Base-by-base conservation (phyloP, 1,140 invertebrate genomes). In the Laodelphax striatellus region DNA sequence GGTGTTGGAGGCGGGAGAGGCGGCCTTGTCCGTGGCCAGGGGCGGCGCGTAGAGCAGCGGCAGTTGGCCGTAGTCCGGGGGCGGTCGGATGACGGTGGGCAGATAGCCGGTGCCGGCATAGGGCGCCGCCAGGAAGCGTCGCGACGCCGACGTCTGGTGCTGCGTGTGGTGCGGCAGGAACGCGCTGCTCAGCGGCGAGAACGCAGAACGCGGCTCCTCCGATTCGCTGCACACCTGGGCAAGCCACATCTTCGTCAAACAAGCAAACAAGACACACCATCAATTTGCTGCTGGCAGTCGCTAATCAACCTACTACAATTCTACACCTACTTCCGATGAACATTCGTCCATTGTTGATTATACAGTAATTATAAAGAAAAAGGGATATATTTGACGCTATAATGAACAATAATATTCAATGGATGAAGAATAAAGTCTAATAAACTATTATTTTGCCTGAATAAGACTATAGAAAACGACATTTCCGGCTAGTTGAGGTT, bases 41-140 rank as follows among this genome's bases (percentile, higher is more conserved):
- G 50, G 71, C 65, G 67, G 57, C 0, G 66, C 59, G 34, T 63
- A 61, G 16, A 57, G 56, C 42, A 65, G 59, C 1, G 65, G 62
- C 22, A 68, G 57, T 5, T 44, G 56, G 42, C 62, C 58, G 16
- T 66, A 64, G 5, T 60, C 54, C 24, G 24, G 24, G 5, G 76
- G 77, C 13, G 87, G 84, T 61, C 85, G 75, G 53, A 90, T 85
- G 1, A 90, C 84, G 0, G 86, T 87, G 0, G 87, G 84, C 55
- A 90, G 71, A 69, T 89, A 90, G 0, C 86, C 87, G 0, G 87
- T 89, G 2, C 87, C 87, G 24, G 84, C 82, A 68, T 89, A 90
- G 0, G 86, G 87, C 0, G 87, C 86, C 0, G 86, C 82, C 0
- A 90, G 75, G 69, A 90, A 89, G 57, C 87, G 78, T 64, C 83